phyloP scores from a whole-genome alignment of 2,113 vertebrate genomes.

The Aleadryas rufinucha region DNA sequence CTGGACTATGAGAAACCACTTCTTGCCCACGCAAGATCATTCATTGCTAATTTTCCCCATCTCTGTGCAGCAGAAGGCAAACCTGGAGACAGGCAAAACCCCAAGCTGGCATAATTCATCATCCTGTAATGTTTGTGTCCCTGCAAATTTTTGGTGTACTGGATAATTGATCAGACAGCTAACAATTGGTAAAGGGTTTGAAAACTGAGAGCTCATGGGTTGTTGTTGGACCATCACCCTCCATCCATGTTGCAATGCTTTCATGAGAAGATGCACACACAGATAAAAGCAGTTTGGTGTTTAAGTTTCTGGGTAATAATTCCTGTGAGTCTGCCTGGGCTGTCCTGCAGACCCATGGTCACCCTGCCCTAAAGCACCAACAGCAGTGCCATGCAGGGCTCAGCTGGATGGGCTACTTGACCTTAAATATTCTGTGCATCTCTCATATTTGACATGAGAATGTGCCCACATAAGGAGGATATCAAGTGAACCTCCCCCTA shows the following conservation, averaged over 20 bases:
- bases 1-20: background rate
- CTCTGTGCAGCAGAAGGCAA: background rate
- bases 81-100: background rate
- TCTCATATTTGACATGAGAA: background rate
- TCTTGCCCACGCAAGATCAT: background rate
- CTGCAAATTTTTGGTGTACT: background rate
- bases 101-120: background rate
- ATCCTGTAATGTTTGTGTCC: background rate
- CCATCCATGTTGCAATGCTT: background rate
- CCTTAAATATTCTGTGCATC: too few species aligned
- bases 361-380: background rate
- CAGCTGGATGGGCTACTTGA: background rate
- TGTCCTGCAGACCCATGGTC: background rate
- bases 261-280: accelerated
- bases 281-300: background rate
- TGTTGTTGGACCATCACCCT: background rate
- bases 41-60: background rate
- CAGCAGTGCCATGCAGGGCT: background rate
- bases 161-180: background rate
- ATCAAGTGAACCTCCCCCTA: background rate
- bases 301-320: background rate
- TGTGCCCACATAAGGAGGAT: background rate
- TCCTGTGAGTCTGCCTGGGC: background rate
- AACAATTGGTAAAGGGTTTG: background rate
- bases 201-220: background rate